A percentile compares a stretch with the other conserved stretches of the same genome.
These are phyloP conservation scores for Chlorospingus semifuscus DNA, from an alignment of 2,797 vertebrate genomes.

Conservation along the genomic window DNA sequence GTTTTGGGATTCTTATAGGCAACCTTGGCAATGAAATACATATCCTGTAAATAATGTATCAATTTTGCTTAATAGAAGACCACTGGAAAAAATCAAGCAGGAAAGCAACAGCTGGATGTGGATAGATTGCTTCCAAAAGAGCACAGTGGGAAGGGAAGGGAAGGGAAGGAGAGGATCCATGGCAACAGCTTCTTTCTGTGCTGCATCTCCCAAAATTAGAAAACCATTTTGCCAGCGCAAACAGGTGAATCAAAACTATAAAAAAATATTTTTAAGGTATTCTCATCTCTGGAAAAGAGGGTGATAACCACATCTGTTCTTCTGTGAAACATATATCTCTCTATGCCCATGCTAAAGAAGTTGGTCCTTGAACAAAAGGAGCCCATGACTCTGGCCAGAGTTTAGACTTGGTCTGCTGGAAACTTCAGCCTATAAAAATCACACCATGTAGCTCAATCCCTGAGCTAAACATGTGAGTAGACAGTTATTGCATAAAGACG, in stretches of 20 bases:
- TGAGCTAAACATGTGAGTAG: not conserved
- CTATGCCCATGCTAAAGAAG: not conserved
- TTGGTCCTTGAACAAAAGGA: not conserved
- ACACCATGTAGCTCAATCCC: not conserved
- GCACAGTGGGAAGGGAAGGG: not conserved
- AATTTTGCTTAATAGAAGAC: not conserved
- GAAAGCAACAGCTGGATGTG: not conserved
- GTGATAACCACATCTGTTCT: not conserved
- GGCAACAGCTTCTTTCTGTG: slow-evolving; percentile 6
- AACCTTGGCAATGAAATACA: not conserved
- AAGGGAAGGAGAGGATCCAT: not conserved
- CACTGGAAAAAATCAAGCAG: not conserved
- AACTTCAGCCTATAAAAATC: not conserved
- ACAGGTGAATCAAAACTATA: not conserved
- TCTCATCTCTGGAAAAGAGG: not conserved
- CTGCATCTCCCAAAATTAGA: not conserved
- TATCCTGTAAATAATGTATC: not conserved
- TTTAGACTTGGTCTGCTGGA: not conserved
- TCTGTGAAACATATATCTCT: not conserved
- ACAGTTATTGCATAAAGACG: not conserved
- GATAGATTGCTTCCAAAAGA: not conserved
- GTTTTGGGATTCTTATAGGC: not conserved
- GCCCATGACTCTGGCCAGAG: not conserved
- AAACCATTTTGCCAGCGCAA: not conserved
- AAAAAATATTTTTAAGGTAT: not conserved